Percentiles rank a stretch among this genome's conserved stretches.
Evolutionary conservation across 1,140 invertebrate genomes (phyloP).

Genomic region (Bombus soroeensis): DNA sequence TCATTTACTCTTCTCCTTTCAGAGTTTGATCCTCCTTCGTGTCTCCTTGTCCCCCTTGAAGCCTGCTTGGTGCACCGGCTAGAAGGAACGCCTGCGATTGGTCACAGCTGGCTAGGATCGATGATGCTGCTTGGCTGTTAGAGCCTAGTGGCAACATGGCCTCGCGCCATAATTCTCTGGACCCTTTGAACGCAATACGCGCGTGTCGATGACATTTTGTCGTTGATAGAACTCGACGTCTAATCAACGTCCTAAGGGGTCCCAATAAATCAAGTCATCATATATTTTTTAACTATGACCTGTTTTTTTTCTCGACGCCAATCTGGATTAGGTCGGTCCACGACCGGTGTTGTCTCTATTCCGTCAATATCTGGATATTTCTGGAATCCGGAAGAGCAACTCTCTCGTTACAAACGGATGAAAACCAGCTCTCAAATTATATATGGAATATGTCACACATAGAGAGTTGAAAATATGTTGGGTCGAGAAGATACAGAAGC

Average conservation of each 20-base stretch:
- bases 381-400: neutral
- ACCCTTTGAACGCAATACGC: neutral
- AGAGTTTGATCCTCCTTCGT: neutral
- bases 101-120: conserved; percentile 73
- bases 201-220: neutral
- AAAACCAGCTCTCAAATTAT: neutral
- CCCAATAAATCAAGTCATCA: neutral
- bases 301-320: neutral
- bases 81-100: conserved; percentile 61
- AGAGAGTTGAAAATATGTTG: neutral
- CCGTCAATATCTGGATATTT: neutral
- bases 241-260: neutral
- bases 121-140: conserved; percentile 65
- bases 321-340: neutral
- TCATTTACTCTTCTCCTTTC: conserved; percentile 15
- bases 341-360: neutral
- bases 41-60: neutral
- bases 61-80: conserved; percentile 31
- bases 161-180: conserved; percentile 6
- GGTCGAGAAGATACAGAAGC: neutral
- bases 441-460: neutral
- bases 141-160: conserved; percentile 57
- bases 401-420: neutral
- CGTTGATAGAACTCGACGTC: neutral
- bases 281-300: neutral